Conservation (phyloP, 2,113 vertebrate species). For the Bos indicus region DNA sequence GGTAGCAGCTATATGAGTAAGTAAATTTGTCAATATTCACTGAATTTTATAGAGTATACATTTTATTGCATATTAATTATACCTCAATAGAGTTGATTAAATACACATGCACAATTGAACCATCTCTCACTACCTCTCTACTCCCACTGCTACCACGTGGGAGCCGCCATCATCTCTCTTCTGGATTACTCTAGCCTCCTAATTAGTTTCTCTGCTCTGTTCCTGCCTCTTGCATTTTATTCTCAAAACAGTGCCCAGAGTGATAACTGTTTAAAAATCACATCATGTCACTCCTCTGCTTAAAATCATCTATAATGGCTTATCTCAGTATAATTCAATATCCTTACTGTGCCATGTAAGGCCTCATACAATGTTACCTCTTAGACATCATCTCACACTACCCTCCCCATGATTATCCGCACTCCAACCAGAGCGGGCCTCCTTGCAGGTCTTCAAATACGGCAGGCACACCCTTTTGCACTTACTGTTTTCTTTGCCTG, state of each 20-base stretch:
- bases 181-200: not conserved
- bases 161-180: not conserved
- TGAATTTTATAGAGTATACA: not conserved
- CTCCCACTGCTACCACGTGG: not conserved
- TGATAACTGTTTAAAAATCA: not conserved
- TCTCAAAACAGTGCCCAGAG: not conserved
- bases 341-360: not conserved
- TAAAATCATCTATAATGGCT: not conserved
- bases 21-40: not conserved
- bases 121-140: not conserved
- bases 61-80: not conserved
- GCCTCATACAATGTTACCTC: not conserved
- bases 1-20: not conserved
- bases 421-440: not conserved
- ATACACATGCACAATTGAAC: not conserved
- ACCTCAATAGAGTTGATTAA: not conserved
- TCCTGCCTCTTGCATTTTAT: not conserved
- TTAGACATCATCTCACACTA: not conserved
- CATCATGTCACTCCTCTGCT: not conserved
- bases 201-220: not conserved
- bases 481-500: not conserved
- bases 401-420: not conserved
- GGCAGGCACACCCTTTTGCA: not conserved
- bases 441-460: not conserved
- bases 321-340: not conserved